These are phyloP conservation scores for Ramphastos sulfuratus DNA, from an alignment of 2,113 vertebrate genomes.

Conservation along the genomic window DNA sequence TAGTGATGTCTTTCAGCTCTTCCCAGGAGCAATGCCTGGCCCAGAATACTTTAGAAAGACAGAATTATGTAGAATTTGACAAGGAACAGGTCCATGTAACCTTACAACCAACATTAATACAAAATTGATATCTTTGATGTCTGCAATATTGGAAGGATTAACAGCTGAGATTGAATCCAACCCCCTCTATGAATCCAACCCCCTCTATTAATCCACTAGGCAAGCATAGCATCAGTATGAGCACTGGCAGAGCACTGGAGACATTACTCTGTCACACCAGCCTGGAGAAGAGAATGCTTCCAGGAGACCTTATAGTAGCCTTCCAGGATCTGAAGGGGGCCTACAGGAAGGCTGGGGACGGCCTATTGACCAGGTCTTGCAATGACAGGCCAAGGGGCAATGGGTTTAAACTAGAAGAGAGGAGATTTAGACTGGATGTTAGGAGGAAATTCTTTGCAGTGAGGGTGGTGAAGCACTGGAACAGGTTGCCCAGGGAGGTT, in stretches of 20 bases:
- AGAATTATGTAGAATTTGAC: neutral
- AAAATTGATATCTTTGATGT: neutral
- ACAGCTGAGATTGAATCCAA: neutral
- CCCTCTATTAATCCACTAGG: neutral
- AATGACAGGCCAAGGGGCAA: too few species aligned
- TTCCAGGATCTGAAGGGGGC: too few species aligned
- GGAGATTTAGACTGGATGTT: too few species aligned
- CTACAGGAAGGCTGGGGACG: too few species aligned
- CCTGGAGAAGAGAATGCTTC: too few species aligned
- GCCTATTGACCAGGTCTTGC: too few species aligned
- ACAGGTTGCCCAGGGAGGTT: too few species aligned
- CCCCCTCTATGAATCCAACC: neutral
- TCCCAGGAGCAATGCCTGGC: rapidly evolving
- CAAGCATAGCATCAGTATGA: neutral
- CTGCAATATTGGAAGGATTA: conserved; percentile 31
- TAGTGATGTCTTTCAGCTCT: rapidly evolving
- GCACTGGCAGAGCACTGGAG: neutral
- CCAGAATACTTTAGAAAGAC: neutral
- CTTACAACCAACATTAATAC: neutral
- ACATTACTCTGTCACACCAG: neutral
- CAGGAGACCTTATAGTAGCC: too few species aligned
- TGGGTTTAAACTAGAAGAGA: too few species aligned
- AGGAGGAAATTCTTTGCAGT: too few species aligned
- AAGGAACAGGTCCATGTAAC: neutral
- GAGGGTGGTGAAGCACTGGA: too few species aligned